phyloP scores from a whole-genome alignment of 2,797 vertebrate species.

The Enteromius paludinosus region DNA sequence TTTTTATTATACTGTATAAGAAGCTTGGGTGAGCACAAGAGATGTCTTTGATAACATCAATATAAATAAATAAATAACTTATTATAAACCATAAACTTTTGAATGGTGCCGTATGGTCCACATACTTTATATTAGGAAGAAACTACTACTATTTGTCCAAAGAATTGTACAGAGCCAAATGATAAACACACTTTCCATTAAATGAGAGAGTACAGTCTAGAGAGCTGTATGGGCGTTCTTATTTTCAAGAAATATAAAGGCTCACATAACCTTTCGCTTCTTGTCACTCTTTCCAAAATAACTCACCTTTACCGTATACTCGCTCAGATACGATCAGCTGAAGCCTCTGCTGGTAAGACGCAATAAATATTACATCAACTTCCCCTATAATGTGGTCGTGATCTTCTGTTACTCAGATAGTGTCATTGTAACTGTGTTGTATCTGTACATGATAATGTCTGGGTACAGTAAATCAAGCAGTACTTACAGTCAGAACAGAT shows the following conservation, averaged over 20 bases:
- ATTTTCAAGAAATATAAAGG: not conserved
- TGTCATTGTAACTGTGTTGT: slow-evolving; percentile 17
- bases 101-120: not conserved
- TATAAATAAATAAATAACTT: not conserved
- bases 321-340: slow-evolving; percentile 10
- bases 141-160: too few species aligned
- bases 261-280: not conserved
- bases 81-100: not conserved
- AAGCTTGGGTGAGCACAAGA: not conserved
- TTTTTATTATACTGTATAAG: not conserved
- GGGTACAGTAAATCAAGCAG: slow-evolving; percentile 30
- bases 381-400: not conserved
- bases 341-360: not conserved
- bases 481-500: not conserved
- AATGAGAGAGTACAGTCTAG: not conserved
- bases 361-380: slow-evolving; percentile 22
- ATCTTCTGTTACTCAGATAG: slow-evolving; percentile 14
- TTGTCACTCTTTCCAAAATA: slow-evolving; percentile 11
- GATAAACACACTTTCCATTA: not conserved
- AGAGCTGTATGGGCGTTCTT: not conserved
- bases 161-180: not conserved
- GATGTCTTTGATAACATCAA: too few species aligned
- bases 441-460: slow-evolving; percentile 26
- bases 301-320: slow-evolving; percentile 31
- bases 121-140: not conserved